phyloP scores from a whole-genome alignment of 2,113 vertebrate species.

The Pitta sordida region DNA sequence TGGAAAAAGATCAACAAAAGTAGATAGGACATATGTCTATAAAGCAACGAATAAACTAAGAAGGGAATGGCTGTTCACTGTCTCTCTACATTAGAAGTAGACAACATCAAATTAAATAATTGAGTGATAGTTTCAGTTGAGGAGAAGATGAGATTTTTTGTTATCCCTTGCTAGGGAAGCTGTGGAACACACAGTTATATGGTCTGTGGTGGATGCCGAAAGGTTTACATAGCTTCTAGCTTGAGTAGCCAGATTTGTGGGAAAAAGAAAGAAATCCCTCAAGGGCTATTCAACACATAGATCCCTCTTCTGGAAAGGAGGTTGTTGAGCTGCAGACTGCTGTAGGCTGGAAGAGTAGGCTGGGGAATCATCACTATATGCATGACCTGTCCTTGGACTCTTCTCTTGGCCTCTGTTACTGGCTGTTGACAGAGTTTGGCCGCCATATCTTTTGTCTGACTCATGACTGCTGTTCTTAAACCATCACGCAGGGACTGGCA shows the following conservation, averaged over 20 bases:
- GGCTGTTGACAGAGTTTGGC: constrained; percentile 26
- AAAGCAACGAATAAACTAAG: background rate
- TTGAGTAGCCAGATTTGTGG: background rate
- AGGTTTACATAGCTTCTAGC: background rate
- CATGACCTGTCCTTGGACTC: constrained; percentile 32
- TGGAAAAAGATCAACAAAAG: background rate
- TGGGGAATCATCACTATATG: background rate
- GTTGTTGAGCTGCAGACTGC: constrained; percentile 29
- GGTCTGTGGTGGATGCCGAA: background rate
- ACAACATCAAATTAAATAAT: background rate
- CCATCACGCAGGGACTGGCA: background rate
- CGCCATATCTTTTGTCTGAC: background rate
- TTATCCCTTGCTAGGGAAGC: background rate
- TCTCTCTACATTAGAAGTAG: background rate
- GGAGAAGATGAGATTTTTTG: background rate
- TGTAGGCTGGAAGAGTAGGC: background rate
- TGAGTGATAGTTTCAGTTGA: background rate
- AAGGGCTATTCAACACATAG: background rate
- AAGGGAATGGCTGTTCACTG: background rate
- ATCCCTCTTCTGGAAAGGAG: constrained; percentile 39
- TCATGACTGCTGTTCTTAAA: background rate
- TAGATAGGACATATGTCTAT: background rate
- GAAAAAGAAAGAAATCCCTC: background rate
- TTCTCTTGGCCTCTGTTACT: constrained; percentile 8
- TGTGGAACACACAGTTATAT: background rate